Conservation (phyloP, 2,113 vertebrate species). For the Symphodus melops region DNA sequence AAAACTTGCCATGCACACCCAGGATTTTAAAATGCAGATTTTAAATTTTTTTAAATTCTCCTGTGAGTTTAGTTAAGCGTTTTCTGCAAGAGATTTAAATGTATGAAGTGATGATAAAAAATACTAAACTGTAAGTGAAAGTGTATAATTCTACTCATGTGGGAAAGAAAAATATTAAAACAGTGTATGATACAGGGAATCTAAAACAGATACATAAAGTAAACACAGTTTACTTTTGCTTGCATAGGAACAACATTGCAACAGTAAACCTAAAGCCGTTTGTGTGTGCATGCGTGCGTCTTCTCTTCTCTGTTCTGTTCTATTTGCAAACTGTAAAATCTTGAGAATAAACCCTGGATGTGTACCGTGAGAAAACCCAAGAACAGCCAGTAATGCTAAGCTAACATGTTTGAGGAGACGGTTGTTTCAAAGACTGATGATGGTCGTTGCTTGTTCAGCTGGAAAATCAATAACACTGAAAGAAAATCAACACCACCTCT, state of each 20-base stretch:
- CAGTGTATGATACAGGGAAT: slow-evolving; percentile 11
- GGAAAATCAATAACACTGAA: slow-evolving; percentile 27
- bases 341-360: slow-evolving; percentile 41
- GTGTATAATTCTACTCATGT: background rate
- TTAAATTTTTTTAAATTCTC: slow-evolving; percentile 29
- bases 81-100: background rate
- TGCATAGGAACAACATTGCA: too few relatives aligned
- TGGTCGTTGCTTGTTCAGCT: slow-evolving; percentile 35
- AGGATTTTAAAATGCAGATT: slow-evolving; percentile 70
- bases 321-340: slow-evolving; percentile 43
- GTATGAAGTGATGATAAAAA: too few relatives aligned
- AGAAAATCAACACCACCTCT: slow-evolving; percentile 21
- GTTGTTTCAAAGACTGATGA: slow-evolving; percentile 51
- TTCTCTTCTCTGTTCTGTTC: slow-evolving; percentile 8
- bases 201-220: too few relatives aligned
- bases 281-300: background rate
- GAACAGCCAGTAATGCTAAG: slow-evolving; percentile 27
- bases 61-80: background rate
- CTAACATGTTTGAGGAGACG: slow-evolving; percentile 49
- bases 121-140: background rate
- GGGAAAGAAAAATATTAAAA: background rate
- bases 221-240: too few relatives aligned
- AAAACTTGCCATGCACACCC: slow-evolving; percentile 36
- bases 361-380: slow-evolving; percentile 21
- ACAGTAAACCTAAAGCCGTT: background rate